phyloP scores from a whole-genome alignment of 2,113 vertebrate species.

The Camelus dromedarius region DNA sequence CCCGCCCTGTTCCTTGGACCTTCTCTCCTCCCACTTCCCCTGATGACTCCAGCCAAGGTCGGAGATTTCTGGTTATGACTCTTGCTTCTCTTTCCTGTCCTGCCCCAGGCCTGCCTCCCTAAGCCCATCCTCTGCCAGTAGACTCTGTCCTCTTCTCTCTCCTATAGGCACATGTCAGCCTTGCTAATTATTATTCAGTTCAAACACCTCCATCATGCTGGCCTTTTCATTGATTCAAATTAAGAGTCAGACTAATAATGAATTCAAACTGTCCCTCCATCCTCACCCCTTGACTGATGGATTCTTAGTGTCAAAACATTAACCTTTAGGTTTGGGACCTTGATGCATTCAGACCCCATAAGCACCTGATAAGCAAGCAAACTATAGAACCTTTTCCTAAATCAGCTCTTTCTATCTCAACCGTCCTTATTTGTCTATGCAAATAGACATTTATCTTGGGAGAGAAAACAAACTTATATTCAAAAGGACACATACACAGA shows the following conservation, averaged over 20 bases:
- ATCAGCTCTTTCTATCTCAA: conserved; percentile 55
- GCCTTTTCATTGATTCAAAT: conserved; percentile 85
- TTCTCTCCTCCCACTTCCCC: background rate
- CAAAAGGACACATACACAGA: conserved; percentile 16
- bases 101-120: background rate
- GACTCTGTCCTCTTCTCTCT: background rate
- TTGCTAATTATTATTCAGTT: conserved; percentile 78
- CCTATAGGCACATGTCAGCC: conserved; percentile 14
- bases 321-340: conserved; percentile 83
- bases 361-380: conserved; percentile 79
- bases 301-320: conserved; percentile 84
- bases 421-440: conserved; percentile 61
- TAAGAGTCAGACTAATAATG: conserved; percentile 84
- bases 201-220: conserved; percentile 75
- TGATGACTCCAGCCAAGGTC: background rate
- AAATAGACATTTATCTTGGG: conserved; percentile 63
- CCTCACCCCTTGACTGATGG: conserved; percentile 77
- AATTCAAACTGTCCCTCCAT: conserved; percentile 75
- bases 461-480: conserved; percentile 61
- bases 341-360: conserved; percentile 76
- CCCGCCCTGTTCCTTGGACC: background rate
- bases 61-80: background rate
- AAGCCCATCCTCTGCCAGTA: background rate
- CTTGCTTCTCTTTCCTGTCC: background rate
- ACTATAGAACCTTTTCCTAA: conserved; percentile 55